Evolutionary conservation across 2,888 invertebrate species (phyloP).

Genomic region (Anorthoa munda): DNA sequence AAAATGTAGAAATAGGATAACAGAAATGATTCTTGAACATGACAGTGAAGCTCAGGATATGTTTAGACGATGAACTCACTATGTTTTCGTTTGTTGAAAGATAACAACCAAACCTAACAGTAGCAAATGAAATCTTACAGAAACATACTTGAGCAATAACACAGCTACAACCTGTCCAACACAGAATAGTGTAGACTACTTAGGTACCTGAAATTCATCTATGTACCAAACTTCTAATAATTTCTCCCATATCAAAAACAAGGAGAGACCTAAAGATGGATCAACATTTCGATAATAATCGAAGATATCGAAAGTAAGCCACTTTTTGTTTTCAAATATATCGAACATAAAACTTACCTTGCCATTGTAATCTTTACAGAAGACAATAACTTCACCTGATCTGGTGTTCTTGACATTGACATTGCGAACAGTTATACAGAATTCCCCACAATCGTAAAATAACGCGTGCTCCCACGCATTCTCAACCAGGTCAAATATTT

Average conservation of each 20-base stretch:
- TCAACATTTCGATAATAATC: neutral
- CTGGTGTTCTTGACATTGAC: slow-evolving; percentile 49
- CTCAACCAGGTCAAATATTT: slow-evolving; percentile 48
- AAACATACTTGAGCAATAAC: no score
- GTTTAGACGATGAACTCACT: neutral
- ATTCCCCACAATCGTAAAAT: slow-evolving; percentile 34
- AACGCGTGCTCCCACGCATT: slow-evolving; percentile 40
- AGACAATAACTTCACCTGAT: slow-evolving; percentile 11
- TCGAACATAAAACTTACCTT: neutral
- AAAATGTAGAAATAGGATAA: neutral
- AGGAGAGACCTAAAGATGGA: neutral
- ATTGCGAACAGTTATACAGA: slow-evolving; percentile 33
- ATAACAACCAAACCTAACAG: neutral
- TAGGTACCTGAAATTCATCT: neutral
- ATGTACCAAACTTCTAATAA: neutral
- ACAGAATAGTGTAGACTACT: neutral
- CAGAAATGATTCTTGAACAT: neutral
- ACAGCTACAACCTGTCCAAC: neutral
- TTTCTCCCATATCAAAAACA: neutral
- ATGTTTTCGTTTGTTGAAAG: neutral
- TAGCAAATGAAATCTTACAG: neutral
- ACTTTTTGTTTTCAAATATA: neutral
- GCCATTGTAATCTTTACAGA: neutral
- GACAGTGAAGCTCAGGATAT: neutral
- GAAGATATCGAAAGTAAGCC: neutral